These are phyloP conservation scores for Sebastes oblongus DNA, from an alignment of 2,797 vertebrate species.

Conservation along the genomic window DNA sequence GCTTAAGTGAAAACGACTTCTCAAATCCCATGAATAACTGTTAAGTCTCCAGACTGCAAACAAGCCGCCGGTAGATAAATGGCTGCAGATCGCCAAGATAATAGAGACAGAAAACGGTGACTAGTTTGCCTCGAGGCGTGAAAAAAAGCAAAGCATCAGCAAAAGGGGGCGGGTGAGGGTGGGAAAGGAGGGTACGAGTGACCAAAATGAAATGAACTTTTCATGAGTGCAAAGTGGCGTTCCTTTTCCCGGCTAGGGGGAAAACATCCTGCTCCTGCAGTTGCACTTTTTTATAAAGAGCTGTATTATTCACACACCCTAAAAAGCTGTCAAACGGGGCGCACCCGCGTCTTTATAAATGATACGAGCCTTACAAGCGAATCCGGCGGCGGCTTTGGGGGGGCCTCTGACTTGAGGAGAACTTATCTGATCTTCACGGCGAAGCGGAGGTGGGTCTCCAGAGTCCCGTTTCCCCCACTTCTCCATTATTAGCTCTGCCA, in stretches of 20 bases:
- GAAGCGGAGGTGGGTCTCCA: slow-evolving; percentile 69
- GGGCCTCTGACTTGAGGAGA: slow-evolving; percentile 50
- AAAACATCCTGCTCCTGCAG: slow-evolving; percentile 4
- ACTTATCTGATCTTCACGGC: slow-evolving; percentile 72
- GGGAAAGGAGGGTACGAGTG: neutral
- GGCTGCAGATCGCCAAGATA: slow-evolving; percentile 52
- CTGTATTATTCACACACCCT: slow-evolving; percentile 60
- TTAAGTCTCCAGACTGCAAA: slow-evolving; percentile 60
- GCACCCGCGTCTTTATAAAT: slow-evolving; percentile 56
- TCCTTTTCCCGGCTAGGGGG: neutral
- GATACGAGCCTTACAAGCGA: slow-evolving; percentile 40
- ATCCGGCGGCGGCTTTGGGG: slow-evolving; percentile 20
- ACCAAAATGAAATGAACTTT: slow-evolving; percentile 51
- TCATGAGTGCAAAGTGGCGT: neutral
- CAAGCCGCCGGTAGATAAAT: slow-evolving; percentile 51
- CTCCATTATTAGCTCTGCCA: slow-evolving; percentile 79
- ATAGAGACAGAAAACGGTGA: slow-evolving; percentile 50
- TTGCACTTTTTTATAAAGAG: slow-evolving; percentile 31
- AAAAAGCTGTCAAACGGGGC: slow-evolving; percentile 55
- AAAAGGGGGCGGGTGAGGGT: neutral
- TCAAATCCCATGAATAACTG: slow-evolving; percentile 64
- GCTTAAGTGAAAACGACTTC: slow-evolving; percentile 66
- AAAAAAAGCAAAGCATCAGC: slow-evolving; percentile 24
- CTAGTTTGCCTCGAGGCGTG: slow-evolving; percentile 15
- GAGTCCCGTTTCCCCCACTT: slow-evolving; percentile 64